Evolutionary conservation across 2,113 vertebrate species (phyloP).

Genomic region (Todiramphus chloris): DNA sequence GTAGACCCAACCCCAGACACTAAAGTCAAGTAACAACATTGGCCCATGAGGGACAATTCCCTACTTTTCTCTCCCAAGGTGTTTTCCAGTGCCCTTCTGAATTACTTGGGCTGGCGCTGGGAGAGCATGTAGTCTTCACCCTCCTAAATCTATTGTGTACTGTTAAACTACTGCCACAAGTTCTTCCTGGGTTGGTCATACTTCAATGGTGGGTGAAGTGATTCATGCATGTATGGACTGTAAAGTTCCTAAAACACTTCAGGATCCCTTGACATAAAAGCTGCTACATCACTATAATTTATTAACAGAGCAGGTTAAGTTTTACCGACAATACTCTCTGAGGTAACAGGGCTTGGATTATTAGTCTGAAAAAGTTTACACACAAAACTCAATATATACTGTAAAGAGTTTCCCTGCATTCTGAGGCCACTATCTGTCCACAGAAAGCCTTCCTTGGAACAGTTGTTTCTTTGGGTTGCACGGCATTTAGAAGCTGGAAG

Average conservation of each 20-base stretch:
- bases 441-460: conserved; percentile 35
- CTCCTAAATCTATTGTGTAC: conserved; percentile 57
- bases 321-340: conserved; percentile 42
- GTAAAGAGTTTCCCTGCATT: background rate
- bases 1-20: background rate
- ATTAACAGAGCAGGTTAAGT: conserved; percentile 40
- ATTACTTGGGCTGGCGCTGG: conserved; percentile 32
- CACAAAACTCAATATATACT: conserved; percentile 36
- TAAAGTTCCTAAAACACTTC: conserved; percentile 69
- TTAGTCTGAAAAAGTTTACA: conserved; percentile 59
- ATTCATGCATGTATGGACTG: conserved; percentile 65
- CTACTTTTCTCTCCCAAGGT: conserved; percentile 31
- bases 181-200: conserved; percentile 52
- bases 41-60: background rate
- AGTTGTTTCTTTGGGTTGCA: conserved; percentile 24
- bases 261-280: conserved; percentile 61
- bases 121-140: conserved; percentile 45
- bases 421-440: conserved; percentile 35
- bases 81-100: conserved; percentile 32
- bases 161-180: conserved; percentile 69
- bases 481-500: background rate
- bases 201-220: conserved; percentile 66
- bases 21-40: background rate
- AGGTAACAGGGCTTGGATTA: conserved; percentile 39
- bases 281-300: conserved; percentile 66